Base-by-base conservation (phyloP, 2,888 invertebrate genomes). In the Dolichopus griseipennis region DNA sequence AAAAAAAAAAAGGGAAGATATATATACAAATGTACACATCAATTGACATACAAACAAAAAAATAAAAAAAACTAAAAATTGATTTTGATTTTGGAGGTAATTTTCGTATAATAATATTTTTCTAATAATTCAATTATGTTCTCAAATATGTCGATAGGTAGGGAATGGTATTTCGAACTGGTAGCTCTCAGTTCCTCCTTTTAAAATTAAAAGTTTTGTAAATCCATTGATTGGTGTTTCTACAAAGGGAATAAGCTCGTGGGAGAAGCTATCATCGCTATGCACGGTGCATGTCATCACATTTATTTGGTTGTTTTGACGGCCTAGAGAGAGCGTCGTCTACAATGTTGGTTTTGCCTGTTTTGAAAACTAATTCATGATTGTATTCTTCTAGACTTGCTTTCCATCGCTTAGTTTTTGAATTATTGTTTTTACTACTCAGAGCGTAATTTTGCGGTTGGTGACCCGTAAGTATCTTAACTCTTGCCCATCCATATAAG, bases 381-480 rank as follows among this genome's bases (percentile, higher is more conserved):
- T 72, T 68, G 27, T 70, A 71, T 12, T 73, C 70, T 61, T 72
- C 69, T 1, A 72, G 61, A 7, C 66, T 63, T 1, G 69, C 65
- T 67, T 72, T 72, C 71, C 72, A 72, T n/a, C 68, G 15, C 64
- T 72, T 71, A 10, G 70, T 61, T 61, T 71, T 71, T 5, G 61
- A 21, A 64, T 70, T 68, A 15, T 65, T 67, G 20, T 71, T 72
- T 52, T 70, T 71, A n/a, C 70, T 72, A 33, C 70, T 70, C 1
- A 73, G 33, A 0, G 70, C 70, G 15, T 66, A 69, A 2, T 69
- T 72, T 5, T 70, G 68, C n/a, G 71, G 69, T 12, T 70, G 69
- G 27, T 70, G 69, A n/a, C 62, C 62, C 1, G 71, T 71, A 65
- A 22, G 65, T 15, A 72, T 71, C 33, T 69, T 69, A 6, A 72